Conservation (phyloP, 2,113 vertebrate species). For the Stegastes partitus region DNA sequence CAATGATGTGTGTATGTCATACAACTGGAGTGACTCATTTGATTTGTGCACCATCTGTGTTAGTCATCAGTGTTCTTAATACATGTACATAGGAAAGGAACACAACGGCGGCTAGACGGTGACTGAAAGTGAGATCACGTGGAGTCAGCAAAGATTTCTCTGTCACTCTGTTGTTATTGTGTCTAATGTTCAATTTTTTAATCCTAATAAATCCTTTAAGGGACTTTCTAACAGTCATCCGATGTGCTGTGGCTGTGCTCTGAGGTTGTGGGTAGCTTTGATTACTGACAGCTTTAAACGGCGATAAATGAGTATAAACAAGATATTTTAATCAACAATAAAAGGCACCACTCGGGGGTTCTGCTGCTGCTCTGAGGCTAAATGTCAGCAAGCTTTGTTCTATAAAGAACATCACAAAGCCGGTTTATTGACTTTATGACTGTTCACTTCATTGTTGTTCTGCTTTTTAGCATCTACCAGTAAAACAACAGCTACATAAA, state of each 20-base stretch:
- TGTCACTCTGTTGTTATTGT: constrained; percentile 42
- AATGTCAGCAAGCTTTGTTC: too few species aligned
- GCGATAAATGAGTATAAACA: background rate
- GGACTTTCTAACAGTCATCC: background rate
- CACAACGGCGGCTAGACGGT: constrained; percentile 68
- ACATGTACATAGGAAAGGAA: constrained; percentile 67
- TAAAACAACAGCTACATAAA: too few species aligned
- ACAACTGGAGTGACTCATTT: constrained; percentile 67
- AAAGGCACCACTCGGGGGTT: background rate
- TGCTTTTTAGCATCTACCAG: too few species aligned
- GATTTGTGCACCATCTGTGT: constrained; percentile 71
- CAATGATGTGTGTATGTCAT: constrained; percentile 69
- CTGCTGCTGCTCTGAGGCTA: background rate
- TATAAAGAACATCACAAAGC: background rate
- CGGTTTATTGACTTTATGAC: too few species aligned
- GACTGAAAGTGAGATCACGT: constrained; percentile 72
- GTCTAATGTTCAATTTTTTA: constrained; percentile 29
- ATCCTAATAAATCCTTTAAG: background rate
- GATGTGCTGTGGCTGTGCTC: background rate
- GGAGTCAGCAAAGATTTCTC: constrained; percentile 38
- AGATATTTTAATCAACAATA: background rate
- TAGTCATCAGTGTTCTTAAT: constrained; percentile 63
- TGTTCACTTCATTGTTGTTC: too few species aligned
- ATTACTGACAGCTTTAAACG: constrained; percentile 10
- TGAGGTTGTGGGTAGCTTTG: background rate